Evolutionary conservation across 1,140 invertebrate species (phyloP).

Genomic region (Kradibia gibbosae): DNA sequence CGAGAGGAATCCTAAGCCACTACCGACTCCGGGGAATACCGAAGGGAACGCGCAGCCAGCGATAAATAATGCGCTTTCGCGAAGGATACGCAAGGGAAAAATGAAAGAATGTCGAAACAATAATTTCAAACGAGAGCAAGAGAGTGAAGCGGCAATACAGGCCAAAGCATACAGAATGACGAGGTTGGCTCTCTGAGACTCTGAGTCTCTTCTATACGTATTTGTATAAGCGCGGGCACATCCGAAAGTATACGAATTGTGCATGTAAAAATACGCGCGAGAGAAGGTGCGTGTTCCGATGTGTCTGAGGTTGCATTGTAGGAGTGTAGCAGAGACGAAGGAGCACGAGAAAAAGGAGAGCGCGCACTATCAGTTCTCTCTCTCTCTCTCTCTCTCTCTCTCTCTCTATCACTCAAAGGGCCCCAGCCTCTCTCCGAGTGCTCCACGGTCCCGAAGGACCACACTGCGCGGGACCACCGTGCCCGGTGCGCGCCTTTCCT

Average conservation of each 20-base stretch:
- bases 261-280: background rate
- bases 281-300: too few species aligned
- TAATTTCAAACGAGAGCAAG: constrained; percentile 39
- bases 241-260: background rate
- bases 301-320: too few species aligned
- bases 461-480: constrained; percentile 41
- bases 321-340: background rate
- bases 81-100: constrained; percentile 24
- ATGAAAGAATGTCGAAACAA: constrained; percentile 14
- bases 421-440: background rate
- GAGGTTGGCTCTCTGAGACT: too few species aligned
- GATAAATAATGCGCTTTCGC: constrained; percentile 42
- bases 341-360: background rate
- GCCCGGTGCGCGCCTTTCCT: constrained; percentile 31
- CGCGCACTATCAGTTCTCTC: constrained; percentile 18
- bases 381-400: constrained; percentile 19
- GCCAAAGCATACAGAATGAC: constrained; percentile 15
- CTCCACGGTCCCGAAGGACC: constrained; percentile 30
- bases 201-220: background rate
- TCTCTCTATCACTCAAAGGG: background rate
- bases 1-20: constrained; percentile 40
- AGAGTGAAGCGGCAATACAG: background rate
- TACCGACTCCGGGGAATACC: constrained; percentile 38
- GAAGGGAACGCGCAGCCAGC: constrained; percentile 5
- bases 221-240: background rate